Evolutionary conservation across 2,113 vertebrate genomes (phyloP).

Genomic region (Hemicordylus capensis): DNA sequence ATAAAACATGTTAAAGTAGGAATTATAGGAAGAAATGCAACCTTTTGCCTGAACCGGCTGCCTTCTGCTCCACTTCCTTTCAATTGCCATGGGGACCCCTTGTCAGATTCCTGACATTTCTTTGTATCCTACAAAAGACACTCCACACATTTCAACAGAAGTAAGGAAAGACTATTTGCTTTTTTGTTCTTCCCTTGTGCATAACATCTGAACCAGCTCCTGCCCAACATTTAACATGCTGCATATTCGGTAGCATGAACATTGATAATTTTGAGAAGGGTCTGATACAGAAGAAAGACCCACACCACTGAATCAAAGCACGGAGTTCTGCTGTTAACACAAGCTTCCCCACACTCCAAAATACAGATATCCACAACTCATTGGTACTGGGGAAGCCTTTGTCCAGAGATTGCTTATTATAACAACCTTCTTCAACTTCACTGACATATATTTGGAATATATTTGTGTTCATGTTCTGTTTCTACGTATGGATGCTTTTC

Average conservation of each 20-base stretch:
- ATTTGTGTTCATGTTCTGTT: conserved; percentile 50
- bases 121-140: neutral
- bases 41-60: neutral
- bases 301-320: neutral
- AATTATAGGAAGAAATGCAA: no score
- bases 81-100: neutral
- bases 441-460: conserved; percentile 44
- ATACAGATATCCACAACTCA: conserved; percentile 5
- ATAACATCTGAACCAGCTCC: accelerated
- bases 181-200: neutral
- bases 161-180: neutral
- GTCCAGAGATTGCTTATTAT: conserved; percentile 6
- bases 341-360: neutral
- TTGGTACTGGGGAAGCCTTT: neutral
- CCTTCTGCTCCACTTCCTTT: neutral
- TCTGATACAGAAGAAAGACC: neutral
- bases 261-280: neutral
- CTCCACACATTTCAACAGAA: neutral
- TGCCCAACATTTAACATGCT: accelerated
- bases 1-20: neutral
- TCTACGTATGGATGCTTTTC: neutral
- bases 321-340: accelerated
- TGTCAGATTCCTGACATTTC: neutral
- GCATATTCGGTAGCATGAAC: neutral
- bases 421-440: conserved; percentile 37